Evolutionary conservation across 2,113 vertebrate species (phyloP).

Genomic region (Oryzias javanicus): DNA sequence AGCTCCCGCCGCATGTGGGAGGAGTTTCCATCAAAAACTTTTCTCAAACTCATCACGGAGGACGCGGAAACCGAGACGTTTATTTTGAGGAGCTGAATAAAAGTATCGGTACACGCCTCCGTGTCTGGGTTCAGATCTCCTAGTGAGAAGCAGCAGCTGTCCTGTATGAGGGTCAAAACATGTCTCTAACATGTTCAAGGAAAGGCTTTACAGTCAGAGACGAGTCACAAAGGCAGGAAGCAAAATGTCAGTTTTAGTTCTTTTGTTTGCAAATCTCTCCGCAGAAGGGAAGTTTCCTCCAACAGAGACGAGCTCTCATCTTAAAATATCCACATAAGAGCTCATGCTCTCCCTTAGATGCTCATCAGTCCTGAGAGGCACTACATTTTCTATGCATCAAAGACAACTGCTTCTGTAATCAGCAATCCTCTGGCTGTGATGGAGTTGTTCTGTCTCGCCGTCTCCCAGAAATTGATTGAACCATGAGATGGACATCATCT

Average conservation of each 20-base stretch:
- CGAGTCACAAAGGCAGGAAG: slow-evolving; percentile 33
- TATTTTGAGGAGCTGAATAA: too few relatives aligned
- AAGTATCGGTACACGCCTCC: too few relatives aligned
- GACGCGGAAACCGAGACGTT: too few relatives aligned
- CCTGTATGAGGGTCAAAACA: not conserved
- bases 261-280: slow-evolving; percentile 23
- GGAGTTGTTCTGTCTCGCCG: slow-evolving; percentile 26
- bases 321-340: slow-evolving; percentile 27
- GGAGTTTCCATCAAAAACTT: too few relatives aligned
- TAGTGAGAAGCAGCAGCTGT: too few relatives aligned
- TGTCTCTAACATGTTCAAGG: slow-evolving; percentile 5
- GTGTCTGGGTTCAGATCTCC: too few relatives aligned
- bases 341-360: slow-evolving; percentile 12
- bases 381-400: slow-evolving; percentile 46
- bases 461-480: slow-evolving; percentile 54
- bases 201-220: slow-evolving; percentile 36
- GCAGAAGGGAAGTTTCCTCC: slow-evolving; percentile 1
- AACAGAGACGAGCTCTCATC: slow-evolving; percentile 10
- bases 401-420: slow-evolving; percentile 56
- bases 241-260: slow-evolving; percentile 9
- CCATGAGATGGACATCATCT: slow-evolving; percentile 59
- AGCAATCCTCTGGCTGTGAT: slow-evolving; percentile 38
- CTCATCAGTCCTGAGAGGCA: slow-evolving; percentile 51
- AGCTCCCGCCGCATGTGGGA: too few relatives aligned
- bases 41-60: too few relatives aligned